These are phyloP conservation scores for Deilephila elpenor DNA, from an alignment of 2,888 invertebrate species.

Conservation along the genomic window DNA sequence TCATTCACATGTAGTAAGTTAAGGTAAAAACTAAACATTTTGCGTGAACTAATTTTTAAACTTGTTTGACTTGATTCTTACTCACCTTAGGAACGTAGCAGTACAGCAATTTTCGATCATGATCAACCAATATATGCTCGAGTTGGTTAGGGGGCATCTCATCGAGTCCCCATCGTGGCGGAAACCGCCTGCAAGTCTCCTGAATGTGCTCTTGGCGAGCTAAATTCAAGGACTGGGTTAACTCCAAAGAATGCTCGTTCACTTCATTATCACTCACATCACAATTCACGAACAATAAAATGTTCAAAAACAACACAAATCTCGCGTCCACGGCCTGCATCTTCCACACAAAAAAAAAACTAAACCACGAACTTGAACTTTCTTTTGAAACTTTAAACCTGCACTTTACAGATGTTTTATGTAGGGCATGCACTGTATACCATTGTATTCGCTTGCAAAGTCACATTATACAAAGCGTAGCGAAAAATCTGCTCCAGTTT, in stretches of 20 bases:
- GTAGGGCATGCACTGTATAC: constrained; percentile 61
- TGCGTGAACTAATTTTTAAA: constrained; percentile 1
- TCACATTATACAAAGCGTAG: constrained; percentile 25
- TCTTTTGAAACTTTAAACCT: constrained; percentile 60
- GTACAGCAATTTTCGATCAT: constrained; percentile 92
- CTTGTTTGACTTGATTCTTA: constrained; percentile 39
- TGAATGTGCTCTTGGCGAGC: constrained; percentile 86
- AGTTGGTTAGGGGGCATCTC: constrained; percentile 84
- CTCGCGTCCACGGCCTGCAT: constrained; percentile 59
- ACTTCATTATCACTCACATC: constrained; percentile 59
- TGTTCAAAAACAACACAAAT: constrained; percentile 60
- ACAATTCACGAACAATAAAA: constrained; percentile 63
- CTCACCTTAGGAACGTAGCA: constrained; percentile 97
- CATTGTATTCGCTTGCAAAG: constrained; percentile 13
- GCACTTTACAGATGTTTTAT: constrained; percentile 50
- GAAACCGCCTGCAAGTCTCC: constrained; percentile 84
- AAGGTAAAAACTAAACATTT: not conserved
- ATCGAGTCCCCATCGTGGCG: constrained; percentile 70
- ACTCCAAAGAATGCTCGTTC: constrained; percentile 80
- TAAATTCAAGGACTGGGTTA: constrained; percentile 86
- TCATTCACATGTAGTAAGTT: not conserved
- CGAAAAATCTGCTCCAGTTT: constrained; percentile 29
- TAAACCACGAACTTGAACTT: constrained; percentile 40
- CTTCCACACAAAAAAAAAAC: constrained; percentile 42
- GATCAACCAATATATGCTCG: constrained; percentile 93